Conservation (phyloP, 2,797 vertebrate genomes). For the Octomys mimax region DNA sequence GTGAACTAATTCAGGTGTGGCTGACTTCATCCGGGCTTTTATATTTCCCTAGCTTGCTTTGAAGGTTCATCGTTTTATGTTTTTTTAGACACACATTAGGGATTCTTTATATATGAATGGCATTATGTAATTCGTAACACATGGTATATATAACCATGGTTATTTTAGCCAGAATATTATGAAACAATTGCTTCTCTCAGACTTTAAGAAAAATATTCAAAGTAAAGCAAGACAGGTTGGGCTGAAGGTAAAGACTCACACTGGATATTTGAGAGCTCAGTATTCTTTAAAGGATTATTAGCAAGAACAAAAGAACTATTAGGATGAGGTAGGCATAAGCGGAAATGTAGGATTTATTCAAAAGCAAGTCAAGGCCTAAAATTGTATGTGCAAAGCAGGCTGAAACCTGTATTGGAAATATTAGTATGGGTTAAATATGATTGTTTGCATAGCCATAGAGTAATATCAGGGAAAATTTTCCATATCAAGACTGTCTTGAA, state of each 20-base stretch:
- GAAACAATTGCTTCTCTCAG: slow-evolving; percentile 31
- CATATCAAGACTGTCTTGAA: neutral
- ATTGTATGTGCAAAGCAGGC: neutral
- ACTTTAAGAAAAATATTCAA: neutral
- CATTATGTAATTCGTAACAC: slow-evolving; percentile 48
- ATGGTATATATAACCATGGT: neutral
- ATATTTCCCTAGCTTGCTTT: slow-evolving; percentile 11
- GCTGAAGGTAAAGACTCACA: slow-evolving; percentile 10
- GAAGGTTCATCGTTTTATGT: slow-evolving; percentile 50
- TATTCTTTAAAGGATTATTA: slow-evolving; percentile 37
- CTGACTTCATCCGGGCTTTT: slow-evolving; percentile 10
- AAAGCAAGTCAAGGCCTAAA: slow-evolving; percentile 1
- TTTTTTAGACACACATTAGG: slow-evolving; percentile 17
- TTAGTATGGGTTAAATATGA: neutral
- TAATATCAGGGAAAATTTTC: neutral
- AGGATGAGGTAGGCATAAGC: neutral
- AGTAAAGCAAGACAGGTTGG: slow-evolving; percentile 19
- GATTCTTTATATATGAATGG: slow-evolving; percentile 37
- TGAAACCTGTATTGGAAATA: neutral
- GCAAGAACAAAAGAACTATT: slow-evolving; percentile 37
- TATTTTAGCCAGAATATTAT: slow-evolving; percentile 58
- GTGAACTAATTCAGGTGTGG: slow-evolving; percentile 40
- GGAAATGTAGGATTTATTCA: neutral
- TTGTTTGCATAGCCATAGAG: neutral
- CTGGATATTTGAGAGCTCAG: neutral